Evolutionary conservation across 2,888 invertebrate genomes (phyloP).

Genomic region (Luperina nickerlii): DNA sequence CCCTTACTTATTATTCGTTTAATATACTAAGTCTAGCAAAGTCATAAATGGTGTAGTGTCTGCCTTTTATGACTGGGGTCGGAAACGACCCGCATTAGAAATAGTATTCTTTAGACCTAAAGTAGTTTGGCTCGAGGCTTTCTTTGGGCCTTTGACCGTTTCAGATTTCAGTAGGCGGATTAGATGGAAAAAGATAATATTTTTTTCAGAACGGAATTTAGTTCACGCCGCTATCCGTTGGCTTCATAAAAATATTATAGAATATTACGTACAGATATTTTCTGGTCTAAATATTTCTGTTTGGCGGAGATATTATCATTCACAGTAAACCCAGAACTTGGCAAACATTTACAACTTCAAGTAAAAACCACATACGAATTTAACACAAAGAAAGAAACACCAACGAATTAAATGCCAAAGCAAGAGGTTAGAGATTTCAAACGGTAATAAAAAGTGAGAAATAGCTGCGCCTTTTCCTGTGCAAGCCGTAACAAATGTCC

Average conservation of each 20-base stretch:
- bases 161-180: background rate
- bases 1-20: conserved; percentile 29
- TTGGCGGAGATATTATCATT: background rate
- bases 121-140: background rate
- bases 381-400: conserved; percentile 4
- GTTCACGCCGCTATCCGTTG: background rate
- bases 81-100: conserved; percentile 5
- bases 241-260: background rate
- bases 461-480: conserved; percentile 36
- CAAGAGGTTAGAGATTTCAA: conserved; percentile 27
- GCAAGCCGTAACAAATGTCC: conserved; percentile 35
- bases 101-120: conserved; percentile 1
- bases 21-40: conserved; percentile 23
- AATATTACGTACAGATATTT: background rate
- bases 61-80: conserved; percentile 26
- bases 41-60: conserved; percentile 26
- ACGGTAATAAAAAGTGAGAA: conserved; percentile 37
- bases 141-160: conserved; percentile 10
- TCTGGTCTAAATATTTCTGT: background rate
- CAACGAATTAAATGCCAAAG: conserved; percentile 16
- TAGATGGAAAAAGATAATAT: conserved; percentile 12
- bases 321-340: background rate
- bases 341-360: background rate
- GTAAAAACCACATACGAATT: background rate
- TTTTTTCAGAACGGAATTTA: background rate